phyloP scores from a whole-genome alignment of 2,888 invertebrate genomes.

The Loripinus fragilis region DNA sequence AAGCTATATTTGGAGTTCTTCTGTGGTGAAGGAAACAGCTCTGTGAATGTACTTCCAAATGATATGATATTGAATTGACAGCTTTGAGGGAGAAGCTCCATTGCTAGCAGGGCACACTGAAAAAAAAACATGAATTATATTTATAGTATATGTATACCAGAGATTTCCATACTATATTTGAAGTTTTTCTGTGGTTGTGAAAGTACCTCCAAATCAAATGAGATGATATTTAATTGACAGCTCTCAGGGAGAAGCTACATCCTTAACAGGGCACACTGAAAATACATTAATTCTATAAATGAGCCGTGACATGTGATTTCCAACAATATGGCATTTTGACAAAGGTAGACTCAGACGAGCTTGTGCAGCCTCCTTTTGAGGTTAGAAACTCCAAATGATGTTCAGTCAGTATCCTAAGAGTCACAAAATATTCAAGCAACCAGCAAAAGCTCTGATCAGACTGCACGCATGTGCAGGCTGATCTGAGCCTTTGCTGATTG shows the following conservation, averaged over 20 bases:
- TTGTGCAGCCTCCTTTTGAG: no score
- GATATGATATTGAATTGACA: constrained; percentile 81
- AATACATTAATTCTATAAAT: no score
- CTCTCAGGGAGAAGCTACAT: constrained; percentile 78
- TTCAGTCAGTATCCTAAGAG: no score
- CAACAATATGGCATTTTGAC: no score
- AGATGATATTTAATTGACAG: constrained; percentile 81
- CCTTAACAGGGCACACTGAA: constrained; percentile 57
- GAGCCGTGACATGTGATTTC: no score
- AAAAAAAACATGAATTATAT: background rate
- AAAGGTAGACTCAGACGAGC: no score
- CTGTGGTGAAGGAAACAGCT: constrained; percentile 58
- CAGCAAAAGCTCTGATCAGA: no score
- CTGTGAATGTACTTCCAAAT: constrained; percentile 77
- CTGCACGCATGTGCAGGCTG: no score
- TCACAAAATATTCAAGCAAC: no score
- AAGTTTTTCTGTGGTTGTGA: constrained; percentile 49
- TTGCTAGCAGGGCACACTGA: constrained; percentile 58
- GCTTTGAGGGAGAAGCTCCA: constrained; percentile 78
- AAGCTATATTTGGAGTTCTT: constrained; percentile 43
- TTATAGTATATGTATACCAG: background rate
- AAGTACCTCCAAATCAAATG: constrained; percentile 78
- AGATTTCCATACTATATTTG: constrained; percentile 44
- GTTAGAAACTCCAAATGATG: no score
- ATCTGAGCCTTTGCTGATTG: no score